Evolutionary conservation across 2,888 invertebrate genomes (phyloP).

Genomic region (Melanargia galathea): DNA sequence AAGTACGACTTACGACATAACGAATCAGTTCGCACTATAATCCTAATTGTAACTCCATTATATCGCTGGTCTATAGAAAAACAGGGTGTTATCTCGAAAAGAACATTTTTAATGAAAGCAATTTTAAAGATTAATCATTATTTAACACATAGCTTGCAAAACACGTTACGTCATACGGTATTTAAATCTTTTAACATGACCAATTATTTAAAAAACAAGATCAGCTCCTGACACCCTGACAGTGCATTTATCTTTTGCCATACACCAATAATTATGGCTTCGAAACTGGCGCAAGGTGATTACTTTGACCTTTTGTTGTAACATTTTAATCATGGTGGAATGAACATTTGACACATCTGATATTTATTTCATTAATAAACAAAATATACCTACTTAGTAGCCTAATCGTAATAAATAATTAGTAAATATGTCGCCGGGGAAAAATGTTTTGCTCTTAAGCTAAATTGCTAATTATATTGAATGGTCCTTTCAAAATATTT

Average conservation of each 20-base stretch:
- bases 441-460: conserved; percentile 7
- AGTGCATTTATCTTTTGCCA: conserved; percentile 15
- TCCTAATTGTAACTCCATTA: too few species aligned
- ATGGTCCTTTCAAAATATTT: conserved; percentile 57
- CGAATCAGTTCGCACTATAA: too few species aligned
- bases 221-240: conserved; percentile 16
- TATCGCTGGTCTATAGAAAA: too few species aligned
- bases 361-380: background rate
- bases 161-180: background rate
- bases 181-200: background rate
- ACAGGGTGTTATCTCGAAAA: too few species aligned
- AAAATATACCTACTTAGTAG: background rate
- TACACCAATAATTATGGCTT: conserved; percentile 21
- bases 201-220: conserved; percentile 11
- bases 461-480: conserved; percentile 21
- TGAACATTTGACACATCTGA: conserved; percentile 3
- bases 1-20: too few species aligned
- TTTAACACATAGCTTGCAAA: background rate
- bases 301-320: conserved; percentile 22
- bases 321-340: conserved; percentile 23
- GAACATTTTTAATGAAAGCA: too few species aligned
- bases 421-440: too few species aligned
- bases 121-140: background rate
- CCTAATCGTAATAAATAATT: too few species aligned
- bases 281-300: conserved; percentile 30